Base-by-base conservation (phyloP, 2,113 vertebrate species). In the Sakesphorus luctuosus region DNA sequence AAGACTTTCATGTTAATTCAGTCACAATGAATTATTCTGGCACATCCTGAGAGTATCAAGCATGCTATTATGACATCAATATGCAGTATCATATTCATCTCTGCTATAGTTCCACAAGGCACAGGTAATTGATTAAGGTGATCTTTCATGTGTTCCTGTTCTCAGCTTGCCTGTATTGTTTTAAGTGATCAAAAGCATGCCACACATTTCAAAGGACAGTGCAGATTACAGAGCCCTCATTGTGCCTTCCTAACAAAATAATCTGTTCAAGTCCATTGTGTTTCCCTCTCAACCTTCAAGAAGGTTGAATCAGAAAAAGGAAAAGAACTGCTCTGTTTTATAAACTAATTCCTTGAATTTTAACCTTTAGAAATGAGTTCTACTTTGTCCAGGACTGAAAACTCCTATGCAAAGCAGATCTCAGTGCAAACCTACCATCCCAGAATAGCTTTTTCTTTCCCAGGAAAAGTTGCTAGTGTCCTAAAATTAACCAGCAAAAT, bases 1-100 rank as follows among this genome's bases (percentile, higher is more conserved):
- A 71, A 83, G 59, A 47, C 59, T 93, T 93, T 94, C 46, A 84
- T 84, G 55, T 90, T 80, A 74, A 36, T n/a, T 91, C 55, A 76
- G 35, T 78, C 61, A 75, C 29, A 52, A 24, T 63, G 67, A 69
- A 62, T 56, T 65, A n/a, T 76, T 84, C 76, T 91, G 40, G 40
- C 49, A 82, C 85, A 76, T 79, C 35, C 69, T 72, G 62, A 90
- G 73, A 80, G 58, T 49, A 83, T 88, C 59, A 76, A 40, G 56
- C n/a, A 87, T 68, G 33, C 24, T 68, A 25, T 69, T 62, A 66
- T 55, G 40, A 55, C 31, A 83, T 77, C 62, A 84, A 77, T 80
- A 55, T 24, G 47, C 46, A 87, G 26, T 17, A 46, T 75, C 21
- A 19, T 71, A 21, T 18, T 82, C 12, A 90, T 83, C 76, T 63